These are phyloP conservation scores for Bubo bubo DNA, from an alignment of 2,113 vertebrate genomes.

Conservation along the genomic window DNA sequence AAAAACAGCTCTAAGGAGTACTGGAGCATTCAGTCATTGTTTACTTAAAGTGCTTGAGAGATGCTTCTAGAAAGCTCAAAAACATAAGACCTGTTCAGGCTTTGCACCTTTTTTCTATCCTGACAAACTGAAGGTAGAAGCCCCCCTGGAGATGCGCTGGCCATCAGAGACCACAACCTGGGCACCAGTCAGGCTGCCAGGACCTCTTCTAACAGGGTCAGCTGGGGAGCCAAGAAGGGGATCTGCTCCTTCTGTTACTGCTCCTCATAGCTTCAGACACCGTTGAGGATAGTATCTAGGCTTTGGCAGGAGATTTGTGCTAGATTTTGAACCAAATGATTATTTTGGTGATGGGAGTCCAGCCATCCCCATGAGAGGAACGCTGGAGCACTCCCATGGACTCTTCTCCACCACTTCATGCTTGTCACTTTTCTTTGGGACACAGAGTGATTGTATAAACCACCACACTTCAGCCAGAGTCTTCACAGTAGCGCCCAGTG, in stretches of 20 bases:
- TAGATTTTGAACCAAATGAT: not conserved
- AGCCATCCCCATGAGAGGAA: not conserved
- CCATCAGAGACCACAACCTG: not conserved
- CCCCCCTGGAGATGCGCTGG: rapidly evolving
- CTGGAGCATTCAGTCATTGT: not conserved
- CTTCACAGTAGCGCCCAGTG: not conserved
- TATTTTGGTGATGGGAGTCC: no score
- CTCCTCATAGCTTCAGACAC: not conserved
- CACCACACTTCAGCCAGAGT: not conserved
- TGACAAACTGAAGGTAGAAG: not conserved
- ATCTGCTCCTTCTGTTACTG: not conserved
- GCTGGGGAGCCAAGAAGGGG: no score
- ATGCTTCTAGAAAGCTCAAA: not conserved
- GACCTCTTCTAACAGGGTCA: not conserved
- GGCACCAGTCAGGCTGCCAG: not conserved
- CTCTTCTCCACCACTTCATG: no score
- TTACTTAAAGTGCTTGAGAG: not conserved
- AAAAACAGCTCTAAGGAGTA: not conserved
- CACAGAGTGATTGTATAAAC: rapidly evolving
- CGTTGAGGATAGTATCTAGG: rapidly evolving
- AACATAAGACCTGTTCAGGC: not conserved
- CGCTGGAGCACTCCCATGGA: not conserved
- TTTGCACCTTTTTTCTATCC: not conserved
- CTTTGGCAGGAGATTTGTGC: not conserved
- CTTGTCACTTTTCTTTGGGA: not conserved